Evolutionary conservation across 1,140 invertebrate genomes (phyloP), one percentile per base, ranked within the genome.

Genomic region (Olivierus martensii): DNA sequence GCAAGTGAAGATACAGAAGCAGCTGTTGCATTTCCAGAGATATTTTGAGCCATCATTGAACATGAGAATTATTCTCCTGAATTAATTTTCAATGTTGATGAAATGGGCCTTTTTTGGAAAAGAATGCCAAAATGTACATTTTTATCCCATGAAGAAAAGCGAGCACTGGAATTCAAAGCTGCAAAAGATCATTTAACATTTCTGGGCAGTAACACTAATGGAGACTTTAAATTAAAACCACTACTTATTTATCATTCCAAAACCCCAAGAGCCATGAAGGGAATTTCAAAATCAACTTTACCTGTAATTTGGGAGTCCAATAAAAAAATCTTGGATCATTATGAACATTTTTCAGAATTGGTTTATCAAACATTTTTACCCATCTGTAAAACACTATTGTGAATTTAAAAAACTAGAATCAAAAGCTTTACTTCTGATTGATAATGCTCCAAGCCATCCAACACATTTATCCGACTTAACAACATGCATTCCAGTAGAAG

Each of bases 121-220:
- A 70, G 59, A 58, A 69, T 73, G 65, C 68, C 69, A 51, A 62
- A 60, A 55, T 53, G 64, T 52, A 70, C 67, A 46, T 70, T 63
- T 61, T 63, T 70, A 52, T 59, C 63, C 12, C 52, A 64, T 56
- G 58, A 63, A 48, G 66, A 71, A 49, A 68, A 70, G 56, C 51
- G 58, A 41, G 59, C 64, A 51, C 57, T 62, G 15, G 69, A 70
- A 45, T 68, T 66, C 60, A 71, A 71, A 60, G 62, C 65, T 35
- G 60, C 61, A 19, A 73, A 73, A 57, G 69, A 74, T 63, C 61
- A 67, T 38, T 46, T 72, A 11, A 73, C 69, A 55, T 56, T 75
- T 45, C 55, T 70, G 18, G 63, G 65, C 51, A 60, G 53, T 34
- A 73, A 72, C 62, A 66, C 65, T 49, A 64, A 52, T 49, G 66